Conservation (phyloP, 2,113 vertebrate species). For the Clarias magur region DNA sequence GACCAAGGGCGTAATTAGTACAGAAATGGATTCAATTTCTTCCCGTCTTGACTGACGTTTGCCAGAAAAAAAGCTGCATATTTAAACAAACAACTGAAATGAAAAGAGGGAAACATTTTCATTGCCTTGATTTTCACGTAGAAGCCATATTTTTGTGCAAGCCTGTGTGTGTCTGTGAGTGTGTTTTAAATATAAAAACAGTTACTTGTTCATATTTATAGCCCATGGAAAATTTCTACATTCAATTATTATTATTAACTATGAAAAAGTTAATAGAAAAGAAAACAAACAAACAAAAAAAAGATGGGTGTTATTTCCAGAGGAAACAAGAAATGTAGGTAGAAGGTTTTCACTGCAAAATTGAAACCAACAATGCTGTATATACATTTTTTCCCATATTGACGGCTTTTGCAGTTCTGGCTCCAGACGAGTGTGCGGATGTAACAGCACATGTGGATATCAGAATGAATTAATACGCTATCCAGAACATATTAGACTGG, state of each 20-base stretch:
- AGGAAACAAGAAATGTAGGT: neutral
- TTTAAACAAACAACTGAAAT: constrained; percentile 33
- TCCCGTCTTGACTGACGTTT: constrained; percentile 54
- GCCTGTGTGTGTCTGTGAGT: constrained; percentile 31
- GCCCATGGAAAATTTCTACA: neutral
- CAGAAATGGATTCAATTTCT: constrained; percentile 14
- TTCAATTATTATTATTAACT: neutral
- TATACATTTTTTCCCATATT: constrained; percentile 13
- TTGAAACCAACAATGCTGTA: constrained; percentile 10
- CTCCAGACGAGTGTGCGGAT: neutral
- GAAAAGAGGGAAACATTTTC: constrained; percentile 19
- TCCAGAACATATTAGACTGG: neutral
- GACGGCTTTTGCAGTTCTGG: neutral
- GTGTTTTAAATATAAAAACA: constrained; percentile 17
- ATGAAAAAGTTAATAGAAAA: neutral
- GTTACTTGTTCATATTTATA: constrained; percentile 10
- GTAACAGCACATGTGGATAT: neutral
- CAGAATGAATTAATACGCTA: constrained; percentile 7
- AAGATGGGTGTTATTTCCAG: neutral
- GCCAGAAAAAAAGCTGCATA: constrained; percentile 30
- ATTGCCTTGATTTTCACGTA: constrained; percentile 43
- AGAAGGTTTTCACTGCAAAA: neutral
- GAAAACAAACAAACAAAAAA: neutral
- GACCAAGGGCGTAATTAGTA: constrained; percentile 27
- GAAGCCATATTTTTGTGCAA: constrained; percentile 36